phyloP scores from a whole-genome alignment of 1,140 invertebrate species.

The Drosophila tsacasi region DNA sequence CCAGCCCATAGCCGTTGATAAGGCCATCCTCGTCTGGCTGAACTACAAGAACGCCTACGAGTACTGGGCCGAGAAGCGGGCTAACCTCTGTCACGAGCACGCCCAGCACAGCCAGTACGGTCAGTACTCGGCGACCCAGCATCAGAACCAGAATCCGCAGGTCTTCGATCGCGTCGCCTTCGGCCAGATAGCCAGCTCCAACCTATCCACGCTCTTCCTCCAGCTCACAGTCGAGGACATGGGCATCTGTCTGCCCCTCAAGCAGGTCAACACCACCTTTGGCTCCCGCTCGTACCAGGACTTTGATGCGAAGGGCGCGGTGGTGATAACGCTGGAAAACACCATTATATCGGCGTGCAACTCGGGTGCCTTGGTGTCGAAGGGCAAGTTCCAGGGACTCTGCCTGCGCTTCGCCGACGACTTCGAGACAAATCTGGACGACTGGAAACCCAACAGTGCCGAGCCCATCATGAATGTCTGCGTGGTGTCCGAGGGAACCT shows the following conservation, averaged over 20 bases:
- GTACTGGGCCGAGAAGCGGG: constrained; percentile 98
- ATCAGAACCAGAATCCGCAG: constrained; percentile 63
- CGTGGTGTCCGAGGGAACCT: constrained; percentile 98
- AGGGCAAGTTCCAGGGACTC: constrained; percentile 92
- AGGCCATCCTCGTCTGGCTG: constrained; percentile 98
- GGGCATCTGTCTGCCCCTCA: constrained; percentile 97
- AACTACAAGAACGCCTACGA: constrained; percentile 99
- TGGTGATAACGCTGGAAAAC: constrained; percentile 97
- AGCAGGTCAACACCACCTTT: constrained; percentile 90
- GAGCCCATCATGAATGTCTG: constrained; percentile 97
- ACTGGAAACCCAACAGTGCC: constrained; percentile 97
- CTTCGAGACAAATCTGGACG: constrained; percentile 97
- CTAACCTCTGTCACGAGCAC: constrained; percentile 94
- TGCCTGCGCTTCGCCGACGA: constrained; percentile 98
- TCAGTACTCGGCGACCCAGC: constrained; percentile 34
- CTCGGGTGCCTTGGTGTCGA: constrained; percentile 92
- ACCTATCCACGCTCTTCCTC: constrained; percentile 95
- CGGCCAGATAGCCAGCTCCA: constrained; percentile 90
- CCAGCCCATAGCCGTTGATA: constrained; percentile 97
- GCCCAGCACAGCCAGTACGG: constrained; percentile 87
- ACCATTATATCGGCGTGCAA: constrained; percentile 96
- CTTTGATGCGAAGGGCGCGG: constrained; percentile 93
- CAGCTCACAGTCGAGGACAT: constrained; percentile 98
- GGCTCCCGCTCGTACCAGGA: constrained; percentile 89
- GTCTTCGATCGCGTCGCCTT: constrained; percentile 91